A percentile compares a stretch with the other conserved stretches of the same genome.
These are phyloP conservation scores for Hemithea aestivaria DNA, from an alignment of 2,888 invertebrate species.

Conservation along the genomic window DNA sequence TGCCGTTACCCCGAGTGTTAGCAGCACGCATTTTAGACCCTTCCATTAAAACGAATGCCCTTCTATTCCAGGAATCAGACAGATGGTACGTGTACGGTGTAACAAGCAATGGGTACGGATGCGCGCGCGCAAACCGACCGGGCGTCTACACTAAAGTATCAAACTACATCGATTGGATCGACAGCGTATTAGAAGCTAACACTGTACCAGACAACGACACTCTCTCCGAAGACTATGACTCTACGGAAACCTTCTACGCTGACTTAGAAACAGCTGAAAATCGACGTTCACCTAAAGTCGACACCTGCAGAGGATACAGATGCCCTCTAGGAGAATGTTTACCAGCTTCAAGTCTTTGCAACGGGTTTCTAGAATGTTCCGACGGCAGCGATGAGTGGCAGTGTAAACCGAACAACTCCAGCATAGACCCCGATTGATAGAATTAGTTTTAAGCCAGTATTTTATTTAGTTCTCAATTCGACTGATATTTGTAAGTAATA, in stretches of 20 bases:
- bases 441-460: constrained; percentile 60
- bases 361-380: constrained; percentile 87
- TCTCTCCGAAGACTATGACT: constrained; percentile 36
- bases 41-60: neutral
- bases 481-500: constrained; percentile 74
- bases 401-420: constrained; percentile 63
- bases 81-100: constrained; percentile 81
- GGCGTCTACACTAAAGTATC: constrained; percentile 90
- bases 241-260: constrained; percentile 54
- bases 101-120: constrained; percentile 89
- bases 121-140: constrained; percentile 87
- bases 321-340: constrained; percentile 88
- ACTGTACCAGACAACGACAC: constrained; percentile 47
- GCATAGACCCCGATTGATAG: constrained; percentile 55
- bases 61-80: constrained; percentile 60
- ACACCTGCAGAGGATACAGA: constrained; percentile 82
- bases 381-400: constrained; percentile 86
- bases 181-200: constrained; percentile 69
- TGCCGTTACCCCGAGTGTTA: too few species aligned
- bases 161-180: constrained; percentile 86
- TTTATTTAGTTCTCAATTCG: constrained; percentile 59
- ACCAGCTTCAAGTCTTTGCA: constrained; percentile 84
- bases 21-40: too few species aligned
- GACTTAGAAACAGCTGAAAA: constrained; percentile 69
- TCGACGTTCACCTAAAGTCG: constrained; percentile 46